Percentiles rank a stretch among this genome's conserved stretches.
Conservation (phyloP, 2,113 vertebrate genomes). For the Gallinago undulata region DNA sequence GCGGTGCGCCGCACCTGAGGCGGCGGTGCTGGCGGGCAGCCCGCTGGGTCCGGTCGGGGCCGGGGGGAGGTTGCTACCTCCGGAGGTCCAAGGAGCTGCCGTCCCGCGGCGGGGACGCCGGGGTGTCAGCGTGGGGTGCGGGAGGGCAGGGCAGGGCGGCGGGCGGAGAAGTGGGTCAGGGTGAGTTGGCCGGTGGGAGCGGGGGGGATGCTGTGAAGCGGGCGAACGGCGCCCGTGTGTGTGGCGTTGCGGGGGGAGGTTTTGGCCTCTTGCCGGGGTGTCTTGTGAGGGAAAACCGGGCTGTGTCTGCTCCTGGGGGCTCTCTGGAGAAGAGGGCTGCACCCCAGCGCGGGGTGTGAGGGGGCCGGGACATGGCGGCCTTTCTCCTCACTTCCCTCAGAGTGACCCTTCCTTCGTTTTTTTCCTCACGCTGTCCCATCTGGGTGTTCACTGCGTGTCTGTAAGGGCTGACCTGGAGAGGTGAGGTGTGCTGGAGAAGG, state of each 20-base stretch:
- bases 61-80: background rate
- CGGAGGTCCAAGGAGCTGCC: background rate
- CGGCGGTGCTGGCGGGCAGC: background rate
- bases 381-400: background rate
- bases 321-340: too few species aligned
- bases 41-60: background rate
- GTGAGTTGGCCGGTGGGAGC: background rate
- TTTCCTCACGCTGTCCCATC: background rate
- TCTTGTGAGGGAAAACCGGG: background rate
- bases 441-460: background rate
- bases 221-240: background rate
- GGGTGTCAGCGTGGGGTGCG: background rate
- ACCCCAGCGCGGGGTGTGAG: fast-evolving
- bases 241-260: background rate
- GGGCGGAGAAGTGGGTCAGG: background rate
- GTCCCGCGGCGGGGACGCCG: background rate
- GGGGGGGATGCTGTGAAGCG: background rate
- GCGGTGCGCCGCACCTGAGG: background rate
- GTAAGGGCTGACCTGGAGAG: background rate
- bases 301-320: background rate
- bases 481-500: background rate
- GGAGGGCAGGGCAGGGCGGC: background rate
- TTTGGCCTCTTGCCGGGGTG: background rate
- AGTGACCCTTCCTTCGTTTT: background rate
- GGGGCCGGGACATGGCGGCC: background rate